A percentile compares a stretch with the other conserved stretches of the same genome.
These are phyloP conservation scores for Ammodytes dubius DNA, from an alignment of 2,113 vertebrate genomes.

Conservation along the genomic window DNA sequence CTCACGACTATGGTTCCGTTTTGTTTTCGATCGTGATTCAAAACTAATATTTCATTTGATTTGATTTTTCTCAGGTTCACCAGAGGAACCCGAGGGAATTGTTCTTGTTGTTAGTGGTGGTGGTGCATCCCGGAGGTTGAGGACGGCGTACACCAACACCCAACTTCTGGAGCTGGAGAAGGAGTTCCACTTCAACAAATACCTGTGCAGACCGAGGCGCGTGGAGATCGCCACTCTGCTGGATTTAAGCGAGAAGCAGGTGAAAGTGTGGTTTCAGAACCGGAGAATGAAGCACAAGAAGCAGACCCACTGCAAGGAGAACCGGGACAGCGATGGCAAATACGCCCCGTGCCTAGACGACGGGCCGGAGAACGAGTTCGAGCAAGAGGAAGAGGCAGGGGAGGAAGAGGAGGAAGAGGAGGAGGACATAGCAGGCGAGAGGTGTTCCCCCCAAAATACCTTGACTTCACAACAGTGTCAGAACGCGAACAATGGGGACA, in stretches of 20 bases:
- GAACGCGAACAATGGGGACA: conserved; percentile 91
- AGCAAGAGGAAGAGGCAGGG: conserved; percentile 86
- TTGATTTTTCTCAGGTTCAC: conserved; percentile 86
- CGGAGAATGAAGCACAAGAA: conserved; percentile 98
- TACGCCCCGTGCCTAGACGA: conserved; percentile 87
- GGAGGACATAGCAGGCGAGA: conserved; percentile 89
- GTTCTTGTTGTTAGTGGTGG: conserved; percentile 77
- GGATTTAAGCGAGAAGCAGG: conserved; percentile 98
- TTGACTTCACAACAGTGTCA: conserved; percentile 90
- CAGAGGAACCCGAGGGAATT: conserved; percentile 87
- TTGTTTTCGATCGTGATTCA: conserved; percentile 20
- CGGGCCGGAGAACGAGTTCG: conserved; percentile 87
- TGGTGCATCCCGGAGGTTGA: conserved; percentile 91
- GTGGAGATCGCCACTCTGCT: conserved; percentile 96
- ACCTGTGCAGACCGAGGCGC: conserved; percentile 95
- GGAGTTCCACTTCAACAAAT: conserved; percentile 99
- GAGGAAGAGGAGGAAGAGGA: conserved; percentile 88
- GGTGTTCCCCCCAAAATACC: conserved; percentile 91
- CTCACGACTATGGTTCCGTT: conserved; percentile 8
- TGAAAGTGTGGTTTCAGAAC: conserved; percentile 99
- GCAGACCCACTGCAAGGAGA: conserved; percentile 97
- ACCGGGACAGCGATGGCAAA: conserved; percentile 92
- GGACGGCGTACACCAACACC: conserved; percentile 98
- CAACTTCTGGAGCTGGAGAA: conserved; percentile 99
- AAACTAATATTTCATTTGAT: background rate